These are phyloP conservation scores for Harpegnathos saltator DNA, from an alignment of 1,140 invertebrate species.

Conservation along the genomic window DNA sequence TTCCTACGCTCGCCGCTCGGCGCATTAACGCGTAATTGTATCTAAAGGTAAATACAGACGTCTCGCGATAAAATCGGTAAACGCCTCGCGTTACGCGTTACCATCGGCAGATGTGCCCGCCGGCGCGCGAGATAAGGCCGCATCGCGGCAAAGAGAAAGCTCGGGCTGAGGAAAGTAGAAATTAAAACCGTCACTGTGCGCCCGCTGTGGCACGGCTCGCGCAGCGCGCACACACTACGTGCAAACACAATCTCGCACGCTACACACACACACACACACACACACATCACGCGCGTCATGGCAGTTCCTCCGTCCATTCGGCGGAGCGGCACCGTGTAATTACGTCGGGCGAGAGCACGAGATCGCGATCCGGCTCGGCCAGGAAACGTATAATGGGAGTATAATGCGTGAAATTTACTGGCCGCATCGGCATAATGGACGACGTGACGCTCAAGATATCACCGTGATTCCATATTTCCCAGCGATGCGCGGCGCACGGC, in stretches of 20 bases:
- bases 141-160: slow-evolving; percentile 19
- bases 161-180: slow-evolving; percentile 49
- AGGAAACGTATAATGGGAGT: slow-evolving; percentile 76
- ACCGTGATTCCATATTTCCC: slow-evolving; percentile 75
- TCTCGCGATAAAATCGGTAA: slow-evolving; percentile 60
- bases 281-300: too few species aligned
- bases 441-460: slow-evolving; percentile 75
- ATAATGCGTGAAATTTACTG: slow-evolving; percentile 77
- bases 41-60: slow-evolving; percentile 63
- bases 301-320: slow-evolving; percentile 55
- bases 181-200: slow-evolving; percentile 69
- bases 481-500: slow-evolving; percentile 60
- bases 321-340: slow-evolving; percentile 72
- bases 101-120: slow-evolving; percentile 25
- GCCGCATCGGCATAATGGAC: slow-evolving; percentile 76
- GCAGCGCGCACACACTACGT: too few species aligned
- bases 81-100: slow-evolving; percentile 54
- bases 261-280: slow-evolving; percentile 4
- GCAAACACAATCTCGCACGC: not conserved
- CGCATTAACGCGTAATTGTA: slow-evolving; percentile 59
- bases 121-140: slow-evolving; percentile 18
- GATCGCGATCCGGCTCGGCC: slow-evolving; percentile 71
- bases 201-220: not conserved
- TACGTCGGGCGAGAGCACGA: slow-evolving; percentile 70
- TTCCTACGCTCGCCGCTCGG: slow-evolving; percentile 42